phyloP scores from a whole-genome alignment of 1,140 invertebrate species.

The Idris sp. region DNA sequence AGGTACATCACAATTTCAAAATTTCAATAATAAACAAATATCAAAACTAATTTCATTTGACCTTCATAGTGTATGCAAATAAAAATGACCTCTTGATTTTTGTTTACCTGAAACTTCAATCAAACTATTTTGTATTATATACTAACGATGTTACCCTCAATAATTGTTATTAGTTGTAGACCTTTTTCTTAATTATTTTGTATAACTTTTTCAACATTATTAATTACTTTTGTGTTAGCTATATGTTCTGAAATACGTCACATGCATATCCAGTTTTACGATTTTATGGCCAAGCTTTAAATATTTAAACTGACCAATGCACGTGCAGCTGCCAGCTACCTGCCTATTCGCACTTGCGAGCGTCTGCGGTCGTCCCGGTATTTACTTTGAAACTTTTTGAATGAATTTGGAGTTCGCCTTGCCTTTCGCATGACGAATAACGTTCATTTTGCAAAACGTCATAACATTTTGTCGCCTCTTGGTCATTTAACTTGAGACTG shows the following conservation, averaged over 20 bases:
- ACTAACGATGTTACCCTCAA: too few species aligned
- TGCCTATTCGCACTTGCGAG: constrained; percentile 41
- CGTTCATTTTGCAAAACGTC: constrained; percentile 25
- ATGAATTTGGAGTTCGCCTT: constrained; percentile 29
- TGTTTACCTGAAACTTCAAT: too few species aligned
- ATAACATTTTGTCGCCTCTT: constrained; percentile 26
- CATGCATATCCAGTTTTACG: constrained; percentile 13
- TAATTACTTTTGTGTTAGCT: too few species aligned
- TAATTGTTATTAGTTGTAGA: too few species aligned
- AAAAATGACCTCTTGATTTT: too few species aligned
- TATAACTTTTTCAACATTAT: too few species aligned
- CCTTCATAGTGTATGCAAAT: too few species aligned
- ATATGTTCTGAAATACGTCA: neutral
- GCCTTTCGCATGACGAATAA: constrained; percentile 32
- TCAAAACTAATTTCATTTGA: too few species aligned
- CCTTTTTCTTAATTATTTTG: too few species aligned
- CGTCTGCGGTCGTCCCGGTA: constrained; percentile 44
- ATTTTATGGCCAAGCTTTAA: constrained; percentile 27
- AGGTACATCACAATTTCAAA: too few species aligned
- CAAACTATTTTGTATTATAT: too few species aligned
- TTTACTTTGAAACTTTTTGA: constrained; percentile 53
- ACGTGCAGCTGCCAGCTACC: constrained; percentile 43
- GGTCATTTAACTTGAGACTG: constrained; percentile 24
- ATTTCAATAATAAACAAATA: too few species aligned
- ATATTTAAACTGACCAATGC: constrained; percentile 32